Conservation (phyloP, 2,888 invertebrate species). For the Pristionchus exspectatus region DNA sequence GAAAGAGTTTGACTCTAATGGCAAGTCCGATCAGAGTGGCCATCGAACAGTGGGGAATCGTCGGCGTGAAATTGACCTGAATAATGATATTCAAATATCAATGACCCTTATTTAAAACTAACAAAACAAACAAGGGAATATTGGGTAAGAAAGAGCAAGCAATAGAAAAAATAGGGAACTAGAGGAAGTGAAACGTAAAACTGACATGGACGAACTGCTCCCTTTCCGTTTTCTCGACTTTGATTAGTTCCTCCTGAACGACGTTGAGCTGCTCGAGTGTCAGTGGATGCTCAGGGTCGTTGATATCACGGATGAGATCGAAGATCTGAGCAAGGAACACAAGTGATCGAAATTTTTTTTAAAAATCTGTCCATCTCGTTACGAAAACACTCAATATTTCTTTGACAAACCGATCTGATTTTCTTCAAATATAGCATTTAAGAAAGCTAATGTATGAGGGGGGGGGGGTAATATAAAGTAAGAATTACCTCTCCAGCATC, state of each 20-base stretch:
- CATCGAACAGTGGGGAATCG: constrained; percentile 99
- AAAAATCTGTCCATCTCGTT: neutral
- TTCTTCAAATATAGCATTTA: neutral
- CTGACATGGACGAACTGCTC: constrained; percentile 72
- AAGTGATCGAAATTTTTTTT: neutral
- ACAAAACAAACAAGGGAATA: neutral
- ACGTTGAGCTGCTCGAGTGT: constrained; percentile 95
- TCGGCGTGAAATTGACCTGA: constrained; percentile 88
- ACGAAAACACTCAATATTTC: neutral
- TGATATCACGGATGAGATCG: constrained; percentile 93
- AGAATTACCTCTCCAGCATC: constrained; percentile 41
- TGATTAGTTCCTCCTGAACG: constrained; percentile 85
- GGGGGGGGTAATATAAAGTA: neutral
- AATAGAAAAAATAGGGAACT: no score
- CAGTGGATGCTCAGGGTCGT: constrained; percentile 97
- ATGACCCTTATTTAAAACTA: constrained; percentile 74
- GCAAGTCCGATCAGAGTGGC: constrained; percentile 94
- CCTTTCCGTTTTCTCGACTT: constrained; percentile 64
- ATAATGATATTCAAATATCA: constrained; percentile 78
- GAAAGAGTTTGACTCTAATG: constrained; percentile 91
- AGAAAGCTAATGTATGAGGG: neutral
- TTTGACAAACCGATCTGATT: neutral
- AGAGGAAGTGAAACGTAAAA: neutral
- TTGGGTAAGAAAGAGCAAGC: neutral
- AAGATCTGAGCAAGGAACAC: constrained; percentile 73